Conservation (phyloP, 1,140 invertebrate genomes). For the Trachymyrmex cornetzi region DNA sequence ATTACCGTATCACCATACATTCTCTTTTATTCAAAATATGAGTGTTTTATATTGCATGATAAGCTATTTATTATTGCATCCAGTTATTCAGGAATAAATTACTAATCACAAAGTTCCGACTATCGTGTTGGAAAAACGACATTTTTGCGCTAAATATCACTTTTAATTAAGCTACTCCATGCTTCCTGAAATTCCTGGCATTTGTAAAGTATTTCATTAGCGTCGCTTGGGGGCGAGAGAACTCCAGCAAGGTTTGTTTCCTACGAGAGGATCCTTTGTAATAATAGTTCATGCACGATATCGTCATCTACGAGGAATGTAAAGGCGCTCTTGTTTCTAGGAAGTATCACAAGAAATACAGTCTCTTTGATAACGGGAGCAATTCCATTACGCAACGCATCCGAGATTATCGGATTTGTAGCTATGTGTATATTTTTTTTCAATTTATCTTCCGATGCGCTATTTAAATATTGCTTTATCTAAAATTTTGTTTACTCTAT, state of each 20-base stretch:
- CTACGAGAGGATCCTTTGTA: slow-evolving; percentile 51
- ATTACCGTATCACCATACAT: not conserved
- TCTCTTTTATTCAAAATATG: not conserved
- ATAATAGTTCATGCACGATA: slow-evolving; percentile 58
- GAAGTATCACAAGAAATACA: slow-evolving; percentile 15
- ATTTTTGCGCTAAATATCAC: slow-evolving; percentile 7
- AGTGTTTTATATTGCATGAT: not conserved
- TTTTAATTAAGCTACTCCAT: slow-evolving; percentile 55
- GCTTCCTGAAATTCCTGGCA: slow-evolving; percentile 39
- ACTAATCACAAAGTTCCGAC: not conserved
- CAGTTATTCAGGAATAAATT: not conserved
- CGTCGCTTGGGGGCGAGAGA: slow-evolving; percentile 42
- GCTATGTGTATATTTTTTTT: not conserved
- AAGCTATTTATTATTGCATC: not conserved
- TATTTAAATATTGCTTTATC: slow-evolving; percentile 11
- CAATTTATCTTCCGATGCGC: not conserved
- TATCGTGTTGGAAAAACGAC: not conserved
- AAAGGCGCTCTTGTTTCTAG: slow-evolving; percentile 5
- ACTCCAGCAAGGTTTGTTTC: slow-evolving; percentile 23
- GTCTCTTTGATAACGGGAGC: slow-evolving; percentile 15
- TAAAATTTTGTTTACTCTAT: not conserved
- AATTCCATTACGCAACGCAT: not conserved
- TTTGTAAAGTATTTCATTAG: slow-evolving; percentile 64
- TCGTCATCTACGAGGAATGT: slow-evolving; percentile 38
- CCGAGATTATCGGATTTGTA: slow-evolving; percentile 17